Evolutionary conservation across 2,797 vertebrate species (phyloP), one percentile per base, ranked within the genome.

Genomic region (Diceros bicornis): DNA sequence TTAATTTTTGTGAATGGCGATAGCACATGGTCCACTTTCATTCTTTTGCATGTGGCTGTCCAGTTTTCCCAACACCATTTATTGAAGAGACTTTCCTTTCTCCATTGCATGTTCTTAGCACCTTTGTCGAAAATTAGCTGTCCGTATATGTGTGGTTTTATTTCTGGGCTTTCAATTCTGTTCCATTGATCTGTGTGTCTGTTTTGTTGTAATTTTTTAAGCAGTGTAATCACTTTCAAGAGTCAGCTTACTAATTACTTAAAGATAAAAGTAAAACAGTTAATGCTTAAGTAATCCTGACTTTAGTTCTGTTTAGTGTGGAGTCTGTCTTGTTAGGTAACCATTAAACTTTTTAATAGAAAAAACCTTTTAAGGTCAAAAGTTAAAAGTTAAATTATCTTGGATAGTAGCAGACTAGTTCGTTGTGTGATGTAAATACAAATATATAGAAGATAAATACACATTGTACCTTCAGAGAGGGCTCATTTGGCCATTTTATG

Each of bases 291-390:
- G 86, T 96, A 91, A 93, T 94, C n/a, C 32, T 69, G 37, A 84
- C 32, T 92, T 93, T 64, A 61, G 10, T 92, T 91, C 61, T 91
- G 1, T 84, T 97, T 86, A 75, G 20, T 96, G 27, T 91, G 34
- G 50, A 68, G 10, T 79, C 27, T 66, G 3, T 93, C 17, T 61
- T 95, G 4, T 96, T 91, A 59, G 34, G 12, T 87, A 96, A 84
- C 41, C 62, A 95, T 97, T 96, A 55, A 97, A 92, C 87, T 97
- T 97, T 92, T 93, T 41, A 97, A 97, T 97, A 97, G 94, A 97
- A 88, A 97, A 93, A 13, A 98, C 89, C 85, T 96, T 98, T 96
- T 94, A 93, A 98, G 89, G 93, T 97, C 96, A 95, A 52, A 93
- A 61, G 32, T 97, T 86, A 89, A 57, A 94, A 88, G 47, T 97